A percentile compares a stretch with the other conserved stretches of the same genome.
These are phyloP conservation scores for Karalla daura DNA, from an alignment of 2,797 vertebrate genomes.

Conservation along the genomic window DNA sequence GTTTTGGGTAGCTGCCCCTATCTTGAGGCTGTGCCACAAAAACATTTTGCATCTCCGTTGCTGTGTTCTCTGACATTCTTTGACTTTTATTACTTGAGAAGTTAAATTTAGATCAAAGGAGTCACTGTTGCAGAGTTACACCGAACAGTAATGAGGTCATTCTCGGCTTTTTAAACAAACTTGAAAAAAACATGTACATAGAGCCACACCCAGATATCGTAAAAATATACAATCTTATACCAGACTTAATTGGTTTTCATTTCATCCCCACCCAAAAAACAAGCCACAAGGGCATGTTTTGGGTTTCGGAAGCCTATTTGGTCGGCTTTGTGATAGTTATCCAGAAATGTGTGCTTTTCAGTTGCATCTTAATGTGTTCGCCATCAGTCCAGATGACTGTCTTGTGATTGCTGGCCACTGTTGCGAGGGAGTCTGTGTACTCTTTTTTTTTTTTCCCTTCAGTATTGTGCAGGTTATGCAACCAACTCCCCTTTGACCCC, in stretches of 20 bases:
- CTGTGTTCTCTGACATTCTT: background rate
- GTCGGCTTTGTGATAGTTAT: background rate
- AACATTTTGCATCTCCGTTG: constrained; percentile 2
- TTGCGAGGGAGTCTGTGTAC: background rate
- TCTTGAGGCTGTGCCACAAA: constrained; percentile 1
- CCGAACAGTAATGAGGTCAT: background rate
- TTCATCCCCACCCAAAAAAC: background rate
- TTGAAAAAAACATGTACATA: background rate
- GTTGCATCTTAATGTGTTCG: background rate
- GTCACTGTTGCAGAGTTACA: background rate
- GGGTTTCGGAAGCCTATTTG: background rate
- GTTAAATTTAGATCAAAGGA: constrained; percentile 41
- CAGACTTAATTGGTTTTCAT: background rate
- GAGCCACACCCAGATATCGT: background rate
- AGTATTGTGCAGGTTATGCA: constrained; percentile 58
- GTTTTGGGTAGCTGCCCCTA: background rate
- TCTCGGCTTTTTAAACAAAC: constrained; percentile 12
- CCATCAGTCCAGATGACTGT: background rate
- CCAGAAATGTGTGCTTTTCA: background rate
- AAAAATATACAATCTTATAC: background rate
- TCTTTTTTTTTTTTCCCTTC: no score
- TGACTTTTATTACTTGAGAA: background rate
- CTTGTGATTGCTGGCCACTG: constrained; percentile 9
- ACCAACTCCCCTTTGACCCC: constrained; percentile 38
- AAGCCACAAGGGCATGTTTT: background rate